A percentile compares a stretch with the other conserved stretches of the same genome.
These are phyloP conservation scores for Orientallactaga bullata DNA, from an alignment of 2,113 vertebrate species.

Conservation along the genomic window DNA sequence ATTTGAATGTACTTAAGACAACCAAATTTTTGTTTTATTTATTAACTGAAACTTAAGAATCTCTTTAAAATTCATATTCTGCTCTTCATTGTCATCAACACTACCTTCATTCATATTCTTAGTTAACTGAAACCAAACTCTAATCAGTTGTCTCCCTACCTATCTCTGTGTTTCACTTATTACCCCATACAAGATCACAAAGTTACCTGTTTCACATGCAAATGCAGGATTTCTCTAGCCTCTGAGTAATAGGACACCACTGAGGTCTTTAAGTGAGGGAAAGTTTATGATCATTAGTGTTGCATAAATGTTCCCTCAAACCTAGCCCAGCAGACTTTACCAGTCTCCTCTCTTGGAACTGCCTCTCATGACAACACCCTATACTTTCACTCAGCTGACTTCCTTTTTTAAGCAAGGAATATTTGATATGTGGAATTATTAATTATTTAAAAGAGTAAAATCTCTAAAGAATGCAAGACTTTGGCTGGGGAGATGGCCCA, in stretches of 20 bases:
- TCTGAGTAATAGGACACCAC: conserved; percentile 2
- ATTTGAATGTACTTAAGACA: neutral
- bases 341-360: neutral
- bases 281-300: conserved; percentile 31
- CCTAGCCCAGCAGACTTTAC: neutral
- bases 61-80: neutral
- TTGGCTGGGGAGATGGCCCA: no score
- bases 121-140: neutral
- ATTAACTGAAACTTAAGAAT: neutral
- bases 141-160: neutral
- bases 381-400: neutral
- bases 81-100: neutral
- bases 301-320: conserved; percentile 31
- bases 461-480: no score
- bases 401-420: neutral
- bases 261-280: conserved; percentile 1
- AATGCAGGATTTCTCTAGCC: neutral
- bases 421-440: no score
- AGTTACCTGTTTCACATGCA: neutral
- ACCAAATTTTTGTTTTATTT: neutral
- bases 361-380: neutral
- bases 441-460: no score
- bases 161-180: neutral
- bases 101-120: neutral
- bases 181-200: neutral